Evolutionary conservation across 2,797 vertebrate species (phyloP).

Genomic region (Dermochelys coriacea): DNA sequence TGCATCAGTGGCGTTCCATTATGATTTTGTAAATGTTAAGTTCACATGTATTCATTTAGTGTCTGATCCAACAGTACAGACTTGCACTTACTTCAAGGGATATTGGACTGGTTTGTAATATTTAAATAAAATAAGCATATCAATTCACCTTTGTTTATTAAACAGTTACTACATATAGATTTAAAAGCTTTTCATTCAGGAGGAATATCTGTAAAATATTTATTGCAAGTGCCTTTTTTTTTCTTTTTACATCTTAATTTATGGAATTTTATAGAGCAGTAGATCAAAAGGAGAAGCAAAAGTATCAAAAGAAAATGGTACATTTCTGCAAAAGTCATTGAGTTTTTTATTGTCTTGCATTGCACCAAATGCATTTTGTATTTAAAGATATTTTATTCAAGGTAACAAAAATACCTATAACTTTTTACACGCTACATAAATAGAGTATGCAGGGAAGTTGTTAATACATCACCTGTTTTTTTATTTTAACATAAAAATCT

Average conservation of each 20-base stretch:
- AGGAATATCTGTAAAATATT: slow-evolving; percentile 22
- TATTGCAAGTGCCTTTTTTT: neutral
- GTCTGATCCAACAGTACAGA: neutral
- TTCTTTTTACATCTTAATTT: neutral
- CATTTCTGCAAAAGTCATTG: neutral
- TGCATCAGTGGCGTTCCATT: neutral
- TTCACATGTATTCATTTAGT: neutral
- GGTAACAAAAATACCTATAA: neutral
- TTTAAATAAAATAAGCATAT: neutral
- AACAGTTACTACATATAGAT: neutral
- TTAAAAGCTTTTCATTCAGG: neutral
- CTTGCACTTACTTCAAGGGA: neutral
- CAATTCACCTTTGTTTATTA: fast-evolving
- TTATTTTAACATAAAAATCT: neutral
- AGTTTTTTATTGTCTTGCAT: neutral
- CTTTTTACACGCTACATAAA: slow-evolving; percentile 9
- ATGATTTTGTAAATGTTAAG: neutral
- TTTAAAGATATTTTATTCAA: slow-evolving; percentile 23
- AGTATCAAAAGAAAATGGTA: neutral
- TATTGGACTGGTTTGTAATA: neutral
- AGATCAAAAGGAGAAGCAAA: slow-evolving; percentile 5
- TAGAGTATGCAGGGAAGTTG: fast-evolving
- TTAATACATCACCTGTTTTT: neutral
- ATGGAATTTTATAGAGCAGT: neutral
- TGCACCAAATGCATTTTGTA: neutral